A percentile compares a stretch with the other conserved stretches of the same genome.
Conservation (phyloP, 2,888 invertebrate species). For the Hydraecia micacea region DNA sequence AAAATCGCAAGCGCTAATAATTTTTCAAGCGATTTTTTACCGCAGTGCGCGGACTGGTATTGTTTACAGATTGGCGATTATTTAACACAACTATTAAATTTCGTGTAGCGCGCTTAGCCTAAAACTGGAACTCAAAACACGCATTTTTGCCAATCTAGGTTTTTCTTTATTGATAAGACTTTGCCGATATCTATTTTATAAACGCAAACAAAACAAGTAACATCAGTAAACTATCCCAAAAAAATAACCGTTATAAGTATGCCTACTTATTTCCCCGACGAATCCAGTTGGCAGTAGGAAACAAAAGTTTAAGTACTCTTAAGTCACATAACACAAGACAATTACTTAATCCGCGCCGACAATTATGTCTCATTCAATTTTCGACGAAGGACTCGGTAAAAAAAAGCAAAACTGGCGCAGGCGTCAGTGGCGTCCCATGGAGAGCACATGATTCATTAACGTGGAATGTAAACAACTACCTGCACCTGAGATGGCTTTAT, state of each 20-base stretch:
- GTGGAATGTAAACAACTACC: slow-evolving; percentile 78
- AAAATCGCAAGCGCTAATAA: too few species aligned
- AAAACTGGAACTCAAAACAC: background rate
- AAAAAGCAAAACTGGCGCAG: slow-evolving; percentile 48
- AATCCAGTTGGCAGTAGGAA: background rate
- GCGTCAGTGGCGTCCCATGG: slow-evolving; percentile 63
- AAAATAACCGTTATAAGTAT: background rate
- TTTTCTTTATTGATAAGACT: background rate
- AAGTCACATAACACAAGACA: slow-evolving; percentile 24
- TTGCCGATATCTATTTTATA: background rate
- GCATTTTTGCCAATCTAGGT: background rate
- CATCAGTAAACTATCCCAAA: background rate
- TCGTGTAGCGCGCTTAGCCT: background rate
- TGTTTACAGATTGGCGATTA: background rate
- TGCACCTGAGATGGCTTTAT: slow-evolving; percentile 65
- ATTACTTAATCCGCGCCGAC: slow-evolving; percentile 38
- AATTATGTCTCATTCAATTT: slow-evolving; percentile 40
- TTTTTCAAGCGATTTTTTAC: background rate
- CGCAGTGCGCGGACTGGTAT: background rate
- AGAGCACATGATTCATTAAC: slow-evolving; percentile 77
- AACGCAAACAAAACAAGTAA: background rate
- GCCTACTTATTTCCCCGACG: background rate
- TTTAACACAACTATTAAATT: background rate
- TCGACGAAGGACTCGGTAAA: slow-evolving; percentile 14
- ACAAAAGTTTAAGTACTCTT: slow-evolving; percentile 30